Evolutionary conservation across 2,113 vertebrate genomes (phyloP).

Genomic region (Sinocyclocheilus anophthalmus): DNA sequence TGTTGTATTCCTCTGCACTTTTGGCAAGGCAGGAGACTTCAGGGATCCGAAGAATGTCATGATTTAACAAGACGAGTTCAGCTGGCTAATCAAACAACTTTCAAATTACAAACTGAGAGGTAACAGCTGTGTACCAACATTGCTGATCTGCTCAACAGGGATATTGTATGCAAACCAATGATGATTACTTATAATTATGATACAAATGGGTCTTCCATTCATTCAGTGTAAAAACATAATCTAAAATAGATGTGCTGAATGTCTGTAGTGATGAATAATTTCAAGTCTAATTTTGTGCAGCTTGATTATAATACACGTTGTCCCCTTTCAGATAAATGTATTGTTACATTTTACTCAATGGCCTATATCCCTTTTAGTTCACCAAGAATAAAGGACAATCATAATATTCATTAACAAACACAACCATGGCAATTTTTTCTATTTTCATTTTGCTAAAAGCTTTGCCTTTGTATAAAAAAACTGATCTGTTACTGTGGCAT

Average conservation of each 20-base stretch:
- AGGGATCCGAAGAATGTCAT: not conserved
- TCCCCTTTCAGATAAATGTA: not conserved
- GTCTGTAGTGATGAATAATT: not conserved
- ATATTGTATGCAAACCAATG: not conserved
- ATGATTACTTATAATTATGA: not conserved
- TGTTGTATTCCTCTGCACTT: not conserved
- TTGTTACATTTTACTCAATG: not conserved
- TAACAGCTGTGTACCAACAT: not conserved
- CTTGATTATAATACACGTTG: not conserved
- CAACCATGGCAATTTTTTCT: not conserved
- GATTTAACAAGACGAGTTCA: not conserved
- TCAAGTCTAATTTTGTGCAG: not conserved
- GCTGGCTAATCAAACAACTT: not conserved
- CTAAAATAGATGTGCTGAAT: constrained; percentile 6
- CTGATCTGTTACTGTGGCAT: too few relatives aligned
- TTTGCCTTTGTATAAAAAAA: not conserved
- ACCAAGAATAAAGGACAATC: not conserved
- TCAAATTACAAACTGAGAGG: not conserved
- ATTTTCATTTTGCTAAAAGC: not conserved
- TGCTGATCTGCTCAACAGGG: not conserved
- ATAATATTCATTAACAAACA: not conserved
- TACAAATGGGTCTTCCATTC: not conserved
- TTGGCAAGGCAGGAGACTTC: not conserved
- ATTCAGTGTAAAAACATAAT: not conserved
- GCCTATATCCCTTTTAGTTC: not conserved